These are phyloP conservation scores for Molossus molossus DNA, from an alignment of 2,797 vertebrate genomes.

Conservation along the genomic window DNA sequence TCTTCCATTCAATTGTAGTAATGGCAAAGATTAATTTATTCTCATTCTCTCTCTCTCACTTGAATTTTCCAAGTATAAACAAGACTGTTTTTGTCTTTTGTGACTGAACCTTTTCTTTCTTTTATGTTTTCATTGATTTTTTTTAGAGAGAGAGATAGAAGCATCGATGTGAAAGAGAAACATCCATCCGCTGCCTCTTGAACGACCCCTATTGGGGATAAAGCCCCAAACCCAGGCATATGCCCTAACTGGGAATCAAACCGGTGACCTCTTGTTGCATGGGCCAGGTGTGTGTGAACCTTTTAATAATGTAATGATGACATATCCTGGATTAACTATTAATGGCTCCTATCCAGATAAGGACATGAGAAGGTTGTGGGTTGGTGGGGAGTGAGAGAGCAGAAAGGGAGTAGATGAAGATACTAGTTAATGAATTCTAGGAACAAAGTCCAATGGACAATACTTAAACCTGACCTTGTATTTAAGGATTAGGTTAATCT, in stretches of 20 bases:
- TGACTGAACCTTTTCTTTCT: neutral
- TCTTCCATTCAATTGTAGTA: neutral
- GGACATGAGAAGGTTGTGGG: neutral
- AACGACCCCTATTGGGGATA: too few relatives aligned
- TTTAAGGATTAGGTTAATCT: accelerated
- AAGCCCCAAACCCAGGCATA: too few relatives aligned
- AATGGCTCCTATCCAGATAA: neutral
- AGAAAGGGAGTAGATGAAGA: neutral
- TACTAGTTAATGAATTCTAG: neutral
- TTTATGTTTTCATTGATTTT: too few relatives aligned
- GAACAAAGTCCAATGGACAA: neutral
- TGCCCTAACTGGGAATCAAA: too few relatives aligned
- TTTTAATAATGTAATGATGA: neutral
- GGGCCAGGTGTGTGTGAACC: neutral
- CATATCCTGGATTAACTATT: neutral
- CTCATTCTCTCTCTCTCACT: neutral
- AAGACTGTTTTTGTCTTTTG: neutral
- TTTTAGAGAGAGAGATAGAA: too few relatives aligned
- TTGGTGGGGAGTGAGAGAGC: accelerated
- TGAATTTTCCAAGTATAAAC: neutral
- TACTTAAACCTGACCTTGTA: neutral
- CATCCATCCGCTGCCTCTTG: too few relatives aligned
- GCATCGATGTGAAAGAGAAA: too few relatives aligned
- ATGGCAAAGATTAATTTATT: neutral
- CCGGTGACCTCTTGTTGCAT: too few relatives aligned